A percentile compares a stretch with the other conserved stretches of the same genome.
These are phyloP conservation scores for Molossus alvarezi DNA, from an alignment of 2,797 vertebrate species.

Conservation along the genomic window DNA sequence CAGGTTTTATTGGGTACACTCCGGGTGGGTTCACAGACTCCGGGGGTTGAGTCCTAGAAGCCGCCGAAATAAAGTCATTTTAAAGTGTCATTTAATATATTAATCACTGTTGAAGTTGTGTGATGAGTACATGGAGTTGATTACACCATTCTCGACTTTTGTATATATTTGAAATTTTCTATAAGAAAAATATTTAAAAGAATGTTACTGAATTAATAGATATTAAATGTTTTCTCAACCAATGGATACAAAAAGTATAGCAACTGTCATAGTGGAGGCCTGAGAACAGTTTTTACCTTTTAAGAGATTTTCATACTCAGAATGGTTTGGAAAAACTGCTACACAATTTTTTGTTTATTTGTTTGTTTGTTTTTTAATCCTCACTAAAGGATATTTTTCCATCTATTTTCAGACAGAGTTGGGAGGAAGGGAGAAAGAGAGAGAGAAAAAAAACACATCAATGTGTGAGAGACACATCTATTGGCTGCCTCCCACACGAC, in stretches of 20 bases:
- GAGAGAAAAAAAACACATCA: too few species aligned
- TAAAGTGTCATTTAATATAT: slow-evolving; percentile 36
- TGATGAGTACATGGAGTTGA: neutral
- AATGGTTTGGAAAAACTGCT: slow-evolving; percentile 14
- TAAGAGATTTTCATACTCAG: slow-evolving; percentile 21
- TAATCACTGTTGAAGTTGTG: slow-evolving; percentile 6
- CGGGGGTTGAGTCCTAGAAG: too few species aligned
- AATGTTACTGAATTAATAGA: slow-evolving; percentile 14
- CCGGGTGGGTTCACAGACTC: too few species aligned
- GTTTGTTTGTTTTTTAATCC: too few species aligned
- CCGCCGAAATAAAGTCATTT: slow-evolving; percentile 42
- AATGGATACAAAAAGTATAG: neutral
- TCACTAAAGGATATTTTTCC: too few species aligned
- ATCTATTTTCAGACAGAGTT: too few species aligned
- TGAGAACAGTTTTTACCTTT: neutral
- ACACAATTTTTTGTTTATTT: neutral
- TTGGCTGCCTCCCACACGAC: too few species aligned
- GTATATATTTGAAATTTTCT: slow-evolving; percentile 41
- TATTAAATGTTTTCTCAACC: slow-evolving; percentile 27
- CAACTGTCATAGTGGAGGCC: neutral
- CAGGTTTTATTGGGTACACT: too few species aligned
- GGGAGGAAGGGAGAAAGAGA: too few species aligned
- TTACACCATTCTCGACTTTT: slow-evolving; percentile 20
- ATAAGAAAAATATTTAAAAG: slow-evolving; percentile 39
- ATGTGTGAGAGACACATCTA: too few species aligned